Percentiles rank a stretch among this genome's conserved stretches.
phyloP scores from a whole-genome alignment of 64 coral and sea anemone genomes.

The Porites lutea region DNA sequence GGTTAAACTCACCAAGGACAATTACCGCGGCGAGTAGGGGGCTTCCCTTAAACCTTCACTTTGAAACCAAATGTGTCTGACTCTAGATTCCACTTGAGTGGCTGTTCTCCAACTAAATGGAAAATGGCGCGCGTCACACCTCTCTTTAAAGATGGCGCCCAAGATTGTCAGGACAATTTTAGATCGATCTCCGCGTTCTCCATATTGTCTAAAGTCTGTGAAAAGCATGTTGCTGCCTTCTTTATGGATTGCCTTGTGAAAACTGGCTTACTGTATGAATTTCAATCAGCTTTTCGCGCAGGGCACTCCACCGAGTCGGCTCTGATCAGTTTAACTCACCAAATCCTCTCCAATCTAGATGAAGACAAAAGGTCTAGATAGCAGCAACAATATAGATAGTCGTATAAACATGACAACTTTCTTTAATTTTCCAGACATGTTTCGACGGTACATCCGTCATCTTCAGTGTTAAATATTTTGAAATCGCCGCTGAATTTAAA shows the following conservation, averaged over 20 bases:
- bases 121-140: conserved; percentile 11
- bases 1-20: neutral
- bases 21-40: neutral
- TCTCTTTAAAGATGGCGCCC: conserved; percentile 48
- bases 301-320: neutral
- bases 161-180: conserved; percentile 39
- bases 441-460: too few relatives aligned
- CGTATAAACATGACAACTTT: too few relatives aligned
- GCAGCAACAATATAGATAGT: too few relatives aligned
- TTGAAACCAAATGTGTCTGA: conserved; percentile 5
- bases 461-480: too few relatives aligned
- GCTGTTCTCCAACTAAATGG: conserved; percentile 68
- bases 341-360: conserved; percentile 59
- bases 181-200: conserved; percentile 44
- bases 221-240: conserved; percentile 61
- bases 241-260: conserved; percentile 38
- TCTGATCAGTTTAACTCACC: conserved; percentile 52
- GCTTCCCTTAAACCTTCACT: neutral
- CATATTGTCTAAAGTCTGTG: conserved; percentile 36
- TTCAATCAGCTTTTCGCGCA: conserved; percentile 51
- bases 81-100: conserved; percentile 29
- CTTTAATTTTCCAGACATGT: too few relatives aligned
- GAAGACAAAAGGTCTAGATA: too few relatives aligned
- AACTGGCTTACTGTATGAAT: conserved; percentile 42
- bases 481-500: too few relatives aligned